Evolutionary conservation across 2,797 vertebrate genomes (phyloP).

Genomic region (Chelon labrosus): DNA sequence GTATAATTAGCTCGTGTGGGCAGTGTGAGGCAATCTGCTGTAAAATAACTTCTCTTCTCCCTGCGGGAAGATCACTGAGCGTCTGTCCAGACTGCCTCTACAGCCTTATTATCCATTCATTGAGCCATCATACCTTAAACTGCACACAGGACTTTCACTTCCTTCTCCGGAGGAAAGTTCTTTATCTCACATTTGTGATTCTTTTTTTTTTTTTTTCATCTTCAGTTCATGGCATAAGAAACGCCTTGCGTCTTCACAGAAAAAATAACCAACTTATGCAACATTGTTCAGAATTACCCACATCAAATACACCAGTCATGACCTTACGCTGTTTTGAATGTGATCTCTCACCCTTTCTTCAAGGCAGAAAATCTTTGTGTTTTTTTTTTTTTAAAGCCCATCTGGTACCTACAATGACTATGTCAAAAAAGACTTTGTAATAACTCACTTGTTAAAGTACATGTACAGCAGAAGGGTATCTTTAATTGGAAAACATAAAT

Average conservation of each 20-base stretch:
- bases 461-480: conserved; percentile 36
- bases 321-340: background rate
- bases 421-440: conserved; percentile 8
- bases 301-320: background rate
- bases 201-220: conserved; percentile 9
- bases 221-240: background rate
- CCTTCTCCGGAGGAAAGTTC: conserved; percentile 24
- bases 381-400: conserved; percentile 20
- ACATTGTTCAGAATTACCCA: background rate
- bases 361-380: background rate
- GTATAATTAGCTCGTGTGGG: conserved; percentile 81
- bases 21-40: conserved; percentile 78
- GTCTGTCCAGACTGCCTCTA: conserved; percentile 72
- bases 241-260: background rate
- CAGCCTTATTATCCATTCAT: conserved; percentile 69
- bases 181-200: conserved; percentile 5
- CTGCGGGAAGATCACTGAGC: conserved; percentile 69
- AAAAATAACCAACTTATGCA: background rate
- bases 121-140: conserved; percentile 54
- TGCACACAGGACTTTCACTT: conserved; percentile 37
- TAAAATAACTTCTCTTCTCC: conserved; percentile 76
- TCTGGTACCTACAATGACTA: conserved; percentile 28
- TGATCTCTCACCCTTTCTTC: background rate
- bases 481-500: conserved; percentile 52
- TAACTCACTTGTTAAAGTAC: conserved; percentile 31